phyloP scores from a whole-genome alignment of 1,140 invertebrate genomes.

The Diabrotica undecimpunctata region DNA sequence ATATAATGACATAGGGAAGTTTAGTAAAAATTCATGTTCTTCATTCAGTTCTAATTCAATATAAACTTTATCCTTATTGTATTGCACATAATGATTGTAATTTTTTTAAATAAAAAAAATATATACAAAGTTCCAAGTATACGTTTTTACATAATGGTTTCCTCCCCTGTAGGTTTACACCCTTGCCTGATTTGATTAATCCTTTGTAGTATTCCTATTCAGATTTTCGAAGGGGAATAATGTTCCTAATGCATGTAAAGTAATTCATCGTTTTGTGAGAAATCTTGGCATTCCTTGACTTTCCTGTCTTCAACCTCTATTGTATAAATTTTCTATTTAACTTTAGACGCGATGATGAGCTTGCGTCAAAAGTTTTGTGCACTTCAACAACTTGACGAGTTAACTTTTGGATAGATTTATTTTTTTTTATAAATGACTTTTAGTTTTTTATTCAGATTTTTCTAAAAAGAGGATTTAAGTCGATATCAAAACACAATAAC shows the following conservation, averaged over 20 bases:
- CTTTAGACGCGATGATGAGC: constrained; percentile 12
- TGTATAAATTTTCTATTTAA: constrained; percentile 21
- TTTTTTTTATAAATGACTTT: not conserved
- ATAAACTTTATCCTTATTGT: no score
- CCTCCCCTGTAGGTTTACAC: no score
- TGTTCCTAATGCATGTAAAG: constrained; percentile 9
- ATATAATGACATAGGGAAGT: no score
- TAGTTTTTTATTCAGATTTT: no score
- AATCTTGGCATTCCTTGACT: not conserved
- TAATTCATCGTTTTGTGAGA: constrained; percentile 13
- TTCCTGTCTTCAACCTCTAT: not conserved
- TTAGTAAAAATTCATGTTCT: no score
- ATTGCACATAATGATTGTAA: no score
- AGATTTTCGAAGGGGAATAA: not conserved
- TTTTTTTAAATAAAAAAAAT: no score
- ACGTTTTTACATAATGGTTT: no score
- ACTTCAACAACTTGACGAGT: constrained; percentile 1
- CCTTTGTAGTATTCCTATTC: constrained; percentile 1
- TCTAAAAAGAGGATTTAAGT: no score
- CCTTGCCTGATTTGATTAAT: not conserved
- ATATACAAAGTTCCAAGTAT: no score
- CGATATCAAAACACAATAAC: no score
- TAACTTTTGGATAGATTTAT: not conserved
- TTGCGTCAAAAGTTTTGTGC: constrained; percentile 6
- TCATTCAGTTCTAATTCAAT: no score